Conservation (phyloP, 2,113 vertebrate species). For the Mesocricetus auratus region DNA sequence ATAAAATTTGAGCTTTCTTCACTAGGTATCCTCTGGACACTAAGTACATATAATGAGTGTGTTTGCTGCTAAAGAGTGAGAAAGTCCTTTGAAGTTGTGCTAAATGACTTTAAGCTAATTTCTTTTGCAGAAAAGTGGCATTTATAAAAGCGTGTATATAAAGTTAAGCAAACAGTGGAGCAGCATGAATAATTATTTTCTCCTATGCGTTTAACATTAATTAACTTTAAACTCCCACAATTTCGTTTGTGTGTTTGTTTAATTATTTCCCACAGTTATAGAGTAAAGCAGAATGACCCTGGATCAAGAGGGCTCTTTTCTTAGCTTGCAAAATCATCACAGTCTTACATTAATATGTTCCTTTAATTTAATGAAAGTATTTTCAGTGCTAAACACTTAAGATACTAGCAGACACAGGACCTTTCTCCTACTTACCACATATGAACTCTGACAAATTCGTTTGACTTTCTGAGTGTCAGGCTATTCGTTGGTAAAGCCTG, state of each 20-base stretch:
- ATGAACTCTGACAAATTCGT: background rate
- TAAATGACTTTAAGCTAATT: constrained; percentile 32
- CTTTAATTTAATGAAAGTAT: background rate
- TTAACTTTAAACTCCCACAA: background rate
- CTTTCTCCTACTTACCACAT: background rate
- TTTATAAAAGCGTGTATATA: background rate
- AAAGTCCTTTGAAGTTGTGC: constrained; percentile 1
- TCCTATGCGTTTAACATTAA: background rate
- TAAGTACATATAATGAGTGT: background rate
- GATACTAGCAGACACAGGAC: background rate
- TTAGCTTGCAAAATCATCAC: background rate
- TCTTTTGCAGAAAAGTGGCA: background rate
- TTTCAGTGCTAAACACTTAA: background rate
- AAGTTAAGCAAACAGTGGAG: background rate
- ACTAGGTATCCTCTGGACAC: background rate
- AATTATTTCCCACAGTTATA: background rate
- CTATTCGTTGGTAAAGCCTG: background rate
- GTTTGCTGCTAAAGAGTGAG: background rate
- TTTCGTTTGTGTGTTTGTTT: background rate
- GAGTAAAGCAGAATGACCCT: background rate
- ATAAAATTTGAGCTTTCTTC: background rate
- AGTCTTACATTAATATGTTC: background rate
- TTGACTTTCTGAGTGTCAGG: background rate
- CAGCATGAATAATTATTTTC: background rate
- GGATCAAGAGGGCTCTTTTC: background rate